Base-by-base conservation (phyloP, 2,888 invertebrate genomes). In the Escarpia spicata region DNA sequence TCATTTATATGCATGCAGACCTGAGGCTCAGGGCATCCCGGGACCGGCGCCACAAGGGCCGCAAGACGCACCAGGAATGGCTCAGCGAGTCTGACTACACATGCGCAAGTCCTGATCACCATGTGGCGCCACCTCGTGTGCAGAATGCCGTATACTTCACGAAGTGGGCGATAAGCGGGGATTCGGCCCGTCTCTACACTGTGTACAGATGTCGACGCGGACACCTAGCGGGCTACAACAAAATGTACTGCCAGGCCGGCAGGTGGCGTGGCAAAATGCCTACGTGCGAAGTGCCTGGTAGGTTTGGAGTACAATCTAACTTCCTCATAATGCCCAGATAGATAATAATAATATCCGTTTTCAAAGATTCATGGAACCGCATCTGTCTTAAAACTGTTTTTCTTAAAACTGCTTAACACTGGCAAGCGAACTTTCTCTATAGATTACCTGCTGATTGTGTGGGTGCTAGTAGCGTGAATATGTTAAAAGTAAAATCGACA, bases 141-240 rank as follows among this genome's bases (percentile, higher is more conserved):
- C 75, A 75, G 19, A 75, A 75, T n/a, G 75, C 75, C 75, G 75
- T 75, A 6, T 75, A 75, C 75, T 75, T 75, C 75, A 75, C 75
- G 75, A 75, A 75, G 75, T 75, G 75, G 75, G 75, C 75, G 75
- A n/a, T 75, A 75, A 75, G 19, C 1, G 75, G 75, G 75, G 26
- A 75, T 75, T 75, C 75, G 26, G 75, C 75, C 75, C 75, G 75
- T 75, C 75, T 75, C 75, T 75, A 75, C 75, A 75, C 75, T 26
- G 75, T 75, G 75, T 75, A 75, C 75, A 75, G 75, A 75, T 75
- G 75, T 75, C 75, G 75, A 6, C 75, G 75, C 75, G 75, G 75
- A 75, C 75, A 75, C 26, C 26, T 75, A 26, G n/a, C 19, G 75
- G 75, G 75, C 75, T 26, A 75, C 75, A 75, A 75, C 75, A 75